Evolutionary conservation across 2,888 invertebrate species (phyloP).

Genomic region (Gryllus longicercus): DNA sequence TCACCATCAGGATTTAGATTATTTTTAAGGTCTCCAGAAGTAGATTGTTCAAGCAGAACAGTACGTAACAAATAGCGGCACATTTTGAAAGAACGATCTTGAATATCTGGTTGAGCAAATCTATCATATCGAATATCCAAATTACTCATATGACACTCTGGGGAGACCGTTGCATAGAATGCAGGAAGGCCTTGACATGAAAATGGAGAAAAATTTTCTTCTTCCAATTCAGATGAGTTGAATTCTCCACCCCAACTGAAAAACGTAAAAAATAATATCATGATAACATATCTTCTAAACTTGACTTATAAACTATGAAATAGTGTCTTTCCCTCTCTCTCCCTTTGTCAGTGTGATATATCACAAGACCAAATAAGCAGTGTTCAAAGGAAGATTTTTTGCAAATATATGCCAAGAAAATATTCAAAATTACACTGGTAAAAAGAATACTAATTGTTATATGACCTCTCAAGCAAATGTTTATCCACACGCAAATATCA

Average conservation of each 20-base stretch:
- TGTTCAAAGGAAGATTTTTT: no score
- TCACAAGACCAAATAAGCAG: no score
- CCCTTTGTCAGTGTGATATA: no score
- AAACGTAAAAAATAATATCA: neutral
- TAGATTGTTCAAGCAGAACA: conserved; percentile 46
- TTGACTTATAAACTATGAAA: no score
- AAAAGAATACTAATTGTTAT: neutral
- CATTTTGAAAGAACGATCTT: conserved; percentile 45
- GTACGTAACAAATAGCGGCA: conserved; percentile 47
- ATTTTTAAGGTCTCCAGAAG: conserved; percentile 43
- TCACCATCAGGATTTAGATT: conserved; percentile 40
- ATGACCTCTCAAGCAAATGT: neutral
- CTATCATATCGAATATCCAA: conserved; percentile 46
- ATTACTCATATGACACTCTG: conserved; percentile 43
- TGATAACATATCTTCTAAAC: no score
- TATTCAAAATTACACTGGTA: neutral
- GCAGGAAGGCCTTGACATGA: conserved; percentile 45
- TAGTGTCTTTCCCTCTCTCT: no score
- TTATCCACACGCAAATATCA: neutral
- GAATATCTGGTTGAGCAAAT: conserved; percentile 45
- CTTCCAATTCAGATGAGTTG: neutral
- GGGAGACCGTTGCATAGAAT: conserved; percentile 47
- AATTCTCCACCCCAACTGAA: conserved; percentile 24
- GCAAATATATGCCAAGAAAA: neutral
- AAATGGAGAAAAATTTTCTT: neutral